Evolutionary conservation across 2,113 vertebrate genomes (phyloP), one percentile per base, ranked within the genome.

Genomic region (Labeo catla): DNA sequence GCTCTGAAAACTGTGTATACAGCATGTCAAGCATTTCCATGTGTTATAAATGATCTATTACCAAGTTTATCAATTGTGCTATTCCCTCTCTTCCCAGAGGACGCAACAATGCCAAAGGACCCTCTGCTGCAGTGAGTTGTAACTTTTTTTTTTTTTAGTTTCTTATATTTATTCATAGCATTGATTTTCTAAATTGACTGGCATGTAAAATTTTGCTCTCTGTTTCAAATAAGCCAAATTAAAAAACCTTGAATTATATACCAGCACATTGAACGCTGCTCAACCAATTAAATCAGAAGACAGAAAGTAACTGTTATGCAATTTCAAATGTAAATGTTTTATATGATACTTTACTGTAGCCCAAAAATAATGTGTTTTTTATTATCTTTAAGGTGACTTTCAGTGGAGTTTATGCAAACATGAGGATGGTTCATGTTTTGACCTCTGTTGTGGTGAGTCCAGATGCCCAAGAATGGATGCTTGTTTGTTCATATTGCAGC

Each of bases 361-460:
- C 3, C 8, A 47, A 34, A 16, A 85, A 28, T 36, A 21, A 16
- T 43, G 16, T 90, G 34, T 76, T 87, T 47, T 49, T 82, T 89
- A 89, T 87, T 87, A 43, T 47, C 84, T 91, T 90, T 88, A 92
- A 99, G 98, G 96, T 98, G 92, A 95, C 97, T 91, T 99, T 97
- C 89, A 98, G 97, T 95, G 98, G 98, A 89, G 97, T 99, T 93
- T 99, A 99, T 96, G 97, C 97, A 95, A 99, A 99, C 92, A 97
- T 98, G 97, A 96, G 98, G 95, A 98, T 99, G 98, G 98, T 99
- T 94, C 98, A 99, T 92, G 96, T 99, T 90, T 96, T 99, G 91
- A 99, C 98, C 78, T 99, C 98, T 90, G 97, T 99, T 92, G 98
- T 99, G 94, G 98, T 99, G 96, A 94, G 98, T 97, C 89, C 81